Conservation (phyloP, 2,888 invertebrate species). For the Lypha dubia region DNA sequence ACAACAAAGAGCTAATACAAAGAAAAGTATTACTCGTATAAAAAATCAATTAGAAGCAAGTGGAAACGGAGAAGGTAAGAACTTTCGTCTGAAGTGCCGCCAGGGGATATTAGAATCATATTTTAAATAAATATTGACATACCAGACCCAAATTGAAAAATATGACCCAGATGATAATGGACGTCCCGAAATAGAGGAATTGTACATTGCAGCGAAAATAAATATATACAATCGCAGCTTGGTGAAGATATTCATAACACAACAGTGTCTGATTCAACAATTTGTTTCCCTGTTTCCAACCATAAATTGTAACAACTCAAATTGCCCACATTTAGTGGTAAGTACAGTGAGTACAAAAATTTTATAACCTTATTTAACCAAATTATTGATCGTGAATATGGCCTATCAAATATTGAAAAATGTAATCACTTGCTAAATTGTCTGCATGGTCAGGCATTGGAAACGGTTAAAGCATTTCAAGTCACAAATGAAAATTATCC, state of each 20-base stretch:
- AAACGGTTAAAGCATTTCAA: no score
- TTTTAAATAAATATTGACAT: conserved; percentile 10
- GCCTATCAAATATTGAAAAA: conserved; percentile 45
- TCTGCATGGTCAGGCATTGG: no score
- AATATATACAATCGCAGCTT: conserved; percentile 20
- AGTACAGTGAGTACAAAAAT: conserved; percentile 56
- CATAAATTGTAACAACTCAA: conserved; percentile 24
- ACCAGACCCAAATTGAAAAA: conserved; percentile 21
- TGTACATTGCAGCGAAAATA: conserved; percentile 9
- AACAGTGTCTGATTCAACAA: conserved; percentile 29
- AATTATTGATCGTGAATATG: conserved; percentile 19
- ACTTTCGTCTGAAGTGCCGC: background rate
- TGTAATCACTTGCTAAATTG: no score
- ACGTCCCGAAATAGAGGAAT: conserved; percentile 23
- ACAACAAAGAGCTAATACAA: no score
- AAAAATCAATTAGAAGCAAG: no score
- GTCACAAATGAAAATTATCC: no score
- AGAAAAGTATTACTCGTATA: background rate
- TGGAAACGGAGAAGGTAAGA: background rate
- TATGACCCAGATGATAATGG: conserved; percentile 32
- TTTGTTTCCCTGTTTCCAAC: conserved; percentile 28
- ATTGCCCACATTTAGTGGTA: no score
- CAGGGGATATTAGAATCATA: background rate
- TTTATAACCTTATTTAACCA: no score
- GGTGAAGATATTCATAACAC: conserved; percentile 34